Evolutionary conservation across 2,888 invertebrate species (phyloP).

Genomic region (Molorchus minor): DNA sequence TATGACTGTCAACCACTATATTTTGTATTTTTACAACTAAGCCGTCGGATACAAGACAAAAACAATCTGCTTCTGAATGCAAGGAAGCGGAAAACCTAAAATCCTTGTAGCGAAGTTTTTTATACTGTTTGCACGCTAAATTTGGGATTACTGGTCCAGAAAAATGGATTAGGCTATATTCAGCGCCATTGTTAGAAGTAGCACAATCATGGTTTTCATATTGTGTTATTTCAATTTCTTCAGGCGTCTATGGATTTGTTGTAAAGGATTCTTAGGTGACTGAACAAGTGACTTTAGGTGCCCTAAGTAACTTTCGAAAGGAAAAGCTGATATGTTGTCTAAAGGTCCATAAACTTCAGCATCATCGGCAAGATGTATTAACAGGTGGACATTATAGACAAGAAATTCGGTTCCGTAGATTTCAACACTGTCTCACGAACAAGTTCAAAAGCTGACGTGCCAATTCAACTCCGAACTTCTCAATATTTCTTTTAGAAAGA

Average conservation of each 20-base stretch:
- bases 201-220: too few species aligned
- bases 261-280: slow-evolving; percentile 28
- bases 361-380: slow-evolving; percentile 38
- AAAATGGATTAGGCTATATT: too few species aligned
- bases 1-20: too few species aligned
- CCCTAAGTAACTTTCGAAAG: slow-evolving; percentile 37
- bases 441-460: slow-evolving; percentile 14
- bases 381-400: slow-evolving; percentile 37
- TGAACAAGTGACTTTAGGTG: slow-evolving; percentile 30
- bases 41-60: too few species aligned
- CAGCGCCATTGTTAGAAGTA: too few species aligned
- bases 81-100: too few species aligned
- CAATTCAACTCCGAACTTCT: slow-evolving; percentile 3
- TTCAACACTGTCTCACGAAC: slow-evolving; percentile 29
- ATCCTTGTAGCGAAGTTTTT: too few species aligned
- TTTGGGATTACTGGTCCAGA: too few species aligned
- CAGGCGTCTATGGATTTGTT: slow-evolving; percentile 25
- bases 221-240: too few species aligned
- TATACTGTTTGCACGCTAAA: too few species aligned
- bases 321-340: slow-evolving; percentile 36
- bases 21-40: too few species aligned
- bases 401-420: slow-evolving; percentile 35
- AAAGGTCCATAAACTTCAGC: slow-evolving; percentile 29
- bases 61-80: too few species aligned
- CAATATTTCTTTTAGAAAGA: slow-evolving; percentile 3